Conservation (phyloP, 2,113 vertebrate species). For the Cololabis saira region DNA sequence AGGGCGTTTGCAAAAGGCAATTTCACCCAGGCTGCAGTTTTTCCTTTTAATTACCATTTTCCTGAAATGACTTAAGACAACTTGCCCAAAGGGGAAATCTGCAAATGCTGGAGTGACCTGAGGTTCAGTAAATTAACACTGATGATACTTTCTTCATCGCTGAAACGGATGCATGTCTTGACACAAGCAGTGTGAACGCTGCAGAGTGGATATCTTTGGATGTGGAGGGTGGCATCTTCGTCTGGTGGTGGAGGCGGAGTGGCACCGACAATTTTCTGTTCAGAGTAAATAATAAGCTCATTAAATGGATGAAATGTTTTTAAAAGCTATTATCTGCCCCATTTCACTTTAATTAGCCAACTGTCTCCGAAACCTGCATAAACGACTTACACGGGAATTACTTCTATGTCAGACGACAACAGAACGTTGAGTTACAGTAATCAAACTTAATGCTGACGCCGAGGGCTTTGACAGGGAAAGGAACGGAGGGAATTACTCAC, state of each 20-base stretch:
- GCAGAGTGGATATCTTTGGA: no score
- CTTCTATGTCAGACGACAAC: conserved; percentile 56
- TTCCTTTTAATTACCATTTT: conserved; percentile 66
- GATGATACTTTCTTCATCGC: conserved; percentile 61
- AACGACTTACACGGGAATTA: conserved; percentile 51
- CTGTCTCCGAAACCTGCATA: conserved; percentile 60
- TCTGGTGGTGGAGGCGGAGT: conserved; percentile 46
- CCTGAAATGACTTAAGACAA: conserved; percentile 54
- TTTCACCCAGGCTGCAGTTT: no score
- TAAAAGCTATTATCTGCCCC: conserved; percentile 78
- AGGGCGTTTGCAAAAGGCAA: conserved; percentile 13
- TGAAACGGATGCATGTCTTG: conserved; percentile 51
- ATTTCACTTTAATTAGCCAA: conserved; percentile 79
- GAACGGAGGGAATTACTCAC: conserved; percentile 51
- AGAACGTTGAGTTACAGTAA: conserved; percentile 66
- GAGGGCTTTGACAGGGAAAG: conserved; percentile 49
- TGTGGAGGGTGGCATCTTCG: no score
- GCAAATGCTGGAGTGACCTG: conserved; percentile 42
- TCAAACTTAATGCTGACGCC: conserved; percentile 54
- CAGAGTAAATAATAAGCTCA: conserved; percentile 75
- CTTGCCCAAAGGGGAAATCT: conserved; percentile 49
- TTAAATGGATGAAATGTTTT: conserved; percentile 76
- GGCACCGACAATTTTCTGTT: conserved; percentile 60
- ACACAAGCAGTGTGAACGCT: no score
- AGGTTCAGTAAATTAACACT: conserved; percentile 65